Percentiles rank a stretch among this genome's conserved stretches.
These are phyloP conservation scores for Pseudomugil tenellus DNA, from an alignment of 2,797 vertebrate species.

Conservation along the genomic window DNA sequence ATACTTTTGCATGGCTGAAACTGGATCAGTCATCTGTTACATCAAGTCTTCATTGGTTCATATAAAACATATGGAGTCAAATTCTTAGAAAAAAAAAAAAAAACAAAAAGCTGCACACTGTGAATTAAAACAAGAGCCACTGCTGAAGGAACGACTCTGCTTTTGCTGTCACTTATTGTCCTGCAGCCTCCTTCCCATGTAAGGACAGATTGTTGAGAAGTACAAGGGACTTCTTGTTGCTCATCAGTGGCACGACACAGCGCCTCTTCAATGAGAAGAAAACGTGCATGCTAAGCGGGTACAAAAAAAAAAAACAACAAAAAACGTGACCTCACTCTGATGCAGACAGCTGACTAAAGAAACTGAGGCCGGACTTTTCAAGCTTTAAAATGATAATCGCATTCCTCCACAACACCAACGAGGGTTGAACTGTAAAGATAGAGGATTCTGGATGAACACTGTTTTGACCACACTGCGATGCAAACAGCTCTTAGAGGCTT, in stretches of 20 bases:
- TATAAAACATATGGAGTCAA: not conserved
- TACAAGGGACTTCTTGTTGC: constrained; percentile 75
- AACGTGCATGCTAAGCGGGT: constrained; percentile 34
- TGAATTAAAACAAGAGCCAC: constrained; percentile 23
- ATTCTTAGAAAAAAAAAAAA: not conserved
- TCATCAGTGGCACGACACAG: constrained; percentile 31
- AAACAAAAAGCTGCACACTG: constrained; percentile 8
- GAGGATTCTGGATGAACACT: constrained; percentile 9
- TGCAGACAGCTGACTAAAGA: constrained; percentile 18
- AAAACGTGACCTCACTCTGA: constrained; percentile 42
- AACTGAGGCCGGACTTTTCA: not conserved
- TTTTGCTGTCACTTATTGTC: constrained; percentile 63
- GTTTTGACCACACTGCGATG: constrained; percentile 2
- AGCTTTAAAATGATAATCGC: not conserved
- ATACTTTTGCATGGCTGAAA: not conserved
- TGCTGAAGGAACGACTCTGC: constrained; percentile 50
- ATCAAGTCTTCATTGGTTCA: not conserved
- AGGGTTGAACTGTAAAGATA: not conserved
- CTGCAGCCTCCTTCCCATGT: constrained; percentile 40
- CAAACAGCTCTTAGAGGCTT: constrained; percentile 32
- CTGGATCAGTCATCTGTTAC: too few species aligned
- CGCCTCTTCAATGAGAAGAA: constrained; percentile 30
- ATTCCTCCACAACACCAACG: not conserved
- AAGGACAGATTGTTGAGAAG: constrained; percentile 64
- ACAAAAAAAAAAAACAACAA: too few species aligned